Base-by-base conservation (phyloP, 2,888 invertebrate species). In the Trisateles emortualis region DNA sequence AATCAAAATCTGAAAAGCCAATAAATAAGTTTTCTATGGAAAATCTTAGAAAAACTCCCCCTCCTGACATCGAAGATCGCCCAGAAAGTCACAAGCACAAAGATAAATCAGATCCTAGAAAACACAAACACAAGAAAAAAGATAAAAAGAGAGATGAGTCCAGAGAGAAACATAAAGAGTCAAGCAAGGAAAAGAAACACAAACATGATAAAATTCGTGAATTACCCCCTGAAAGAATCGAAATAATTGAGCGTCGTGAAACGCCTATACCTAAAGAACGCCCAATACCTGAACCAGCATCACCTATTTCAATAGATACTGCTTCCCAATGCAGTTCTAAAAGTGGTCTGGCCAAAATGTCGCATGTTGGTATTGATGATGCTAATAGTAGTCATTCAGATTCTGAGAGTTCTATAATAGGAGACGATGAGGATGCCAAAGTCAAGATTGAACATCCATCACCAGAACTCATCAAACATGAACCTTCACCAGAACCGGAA, bases 91-190 rank as follows among this genome's bases (percentile, higher is more conserved):
- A 86, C 38, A 93, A 92, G 72, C 76, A 87, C 47, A 93, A 90
- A 78, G 94, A 94, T 14, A 94, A 94, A 71, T 87, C 90, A 49
- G 90, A 93, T 52, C 81, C 86, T 40, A 90, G 92, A 59, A 93
- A 93, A 68, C 94, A 94, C 64, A 95, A 95, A 76, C 94, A 94
- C 64, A 95, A 95, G 85, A 94, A 94, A 79, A 94, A 95, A 79
- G 94, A 95, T 63, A 95, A 95, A 72, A 95, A 95, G 74, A 93
- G 93, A 48, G 93, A 95, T 75, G 95, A 95, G 64, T 90, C 90
- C 13, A 94, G 94, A 69, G 95, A 95, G 40, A 94, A 94, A 72
- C 95, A 95, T 40, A 94, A 94, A 67, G 95, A 94, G 24, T 83
- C 86, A 1, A 88, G 67, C 70, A 93, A 92, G 76, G 91, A 92